Evolutionary conservation across 2,888 invertebrate genomes (phyloP), one percentile per base, ranked within the genome.

Genomic region (Eilema depressum): DNA sequence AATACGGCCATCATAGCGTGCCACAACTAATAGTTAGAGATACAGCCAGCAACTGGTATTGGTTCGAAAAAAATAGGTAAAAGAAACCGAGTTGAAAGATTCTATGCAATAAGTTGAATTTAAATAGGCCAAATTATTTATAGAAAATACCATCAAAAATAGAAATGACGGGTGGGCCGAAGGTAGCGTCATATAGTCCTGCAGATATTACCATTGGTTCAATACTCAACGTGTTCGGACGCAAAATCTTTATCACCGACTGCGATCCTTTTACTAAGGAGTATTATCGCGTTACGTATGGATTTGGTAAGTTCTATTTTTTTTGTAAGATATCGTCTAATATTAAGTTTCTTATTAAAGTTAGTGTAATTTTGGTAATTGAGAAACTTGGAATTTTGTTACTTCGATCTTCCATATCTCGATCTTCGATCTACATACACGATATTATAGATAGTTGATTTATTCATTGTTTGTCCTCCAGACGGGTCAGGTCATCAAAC

Each of bases 221-320:
- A 0, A 96, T 97, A 0, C 86, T 99, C 1, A 98, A 98, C 87
- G 97, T 98, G 7, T 98, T 96, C 85, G 98, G 98, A 2, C 96
- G 99, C 28, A 97, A 97, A 76, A 96, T 98, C 28, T 96, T 98
- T 0, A 91, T 99, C 0, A 97, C 97, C 0, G 97, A 98, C 88
- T 98, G 98, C 83, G 99, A 99, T 91, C 95, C 96, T 2, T 98
- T 97, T 83, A 99, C 99, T 0, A 97, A 97, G 88, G 97, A 98
- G 70, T 99, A 97, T 91, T 99, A 98, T 91, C 94, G 96, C 3
- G 96, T 96, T 70, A 97, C 97, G 75, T 97, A 96, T 86, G 96
- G 97, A 57, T 91, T 97, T 75, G 96, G 96, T 96, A 87, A 85
- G 88, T 83, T 8, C 53, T 17, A 41, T 17, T 12, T 28, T 3